Conservation (phyloP, 2,888 invertebrate genomes). For the Opisthograptis luteolata region DNA sequence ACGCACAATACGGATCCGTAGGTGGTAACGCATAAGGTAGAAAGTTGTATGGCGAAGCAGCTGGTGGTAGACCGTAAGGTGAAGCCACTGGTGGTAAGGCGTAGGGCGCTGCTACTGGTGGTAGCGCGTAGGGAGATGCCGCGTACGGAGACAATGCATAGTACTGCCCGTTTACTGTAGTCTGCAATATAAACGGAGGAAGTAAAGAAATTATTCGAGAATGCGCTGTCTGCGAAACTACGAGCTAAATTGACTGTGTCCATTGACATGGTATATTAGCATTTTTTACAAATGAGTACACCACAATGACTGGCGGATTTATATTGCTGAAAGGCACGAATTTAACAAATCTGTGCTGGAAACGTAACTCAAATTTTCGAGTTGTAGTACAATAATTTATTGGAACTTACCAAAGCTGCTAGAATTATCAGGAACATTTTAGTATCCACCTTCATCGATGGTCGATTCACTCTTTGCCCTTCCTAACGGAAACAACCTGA, state of each 20-base stretch:
- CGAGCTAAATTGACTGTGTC: too few relatives aligned
- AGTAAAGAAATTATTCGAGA: too few relatives aligned
- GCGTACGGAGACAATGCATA: slow-evolving; percentile 50
- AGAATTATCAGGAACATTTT: slow-evolving; percentile 54
- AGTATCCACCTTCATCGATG: slow-evolving; percentile 56
- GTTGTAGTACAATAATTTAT: neutral
- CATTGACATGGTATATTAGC: too few relatives aligned
- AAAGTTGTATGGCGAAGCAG: slow-evolving; percentile 10
- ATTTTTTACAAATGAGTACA: too few relatives aligned
- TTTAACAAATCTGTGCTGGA: too few relatives aligned
- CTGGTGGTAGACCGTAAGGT: slow-evolving; percentile 17
- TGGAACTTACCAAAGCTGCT: slow-evolving; percentile 60
- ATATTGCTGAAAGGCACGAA: too few relatives aligned
- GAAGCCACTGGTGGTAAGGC: slow-evolving; percentile 11
- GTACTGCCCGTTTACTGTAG: slow-evolving; percentile 60
- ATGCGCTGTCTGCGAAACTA: too few relatives aligned
- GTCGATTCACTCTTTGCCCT: slow-evolving; percentile 47
- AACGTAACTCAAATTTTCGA: too few relatives aligned
- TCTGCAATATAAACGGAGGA: slow-evolving; percentile 49
- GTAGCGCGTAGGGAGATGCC: slow-evolving; percentile 19
- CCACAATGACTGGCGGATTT: too few relatives aligned
- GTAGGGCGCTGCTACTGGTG: slow-evolving; percentile 9
- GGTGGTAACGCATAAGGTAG: slow-evolving; percentile 29
- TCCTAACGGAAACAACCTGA: slow-evolving; percentile 33
- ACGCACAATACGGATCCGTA: slow-evolving; percentile 1